Conservation (phyloP, 2,888 invertebrate genomes). For the Polymixis lichenea region DNA sequence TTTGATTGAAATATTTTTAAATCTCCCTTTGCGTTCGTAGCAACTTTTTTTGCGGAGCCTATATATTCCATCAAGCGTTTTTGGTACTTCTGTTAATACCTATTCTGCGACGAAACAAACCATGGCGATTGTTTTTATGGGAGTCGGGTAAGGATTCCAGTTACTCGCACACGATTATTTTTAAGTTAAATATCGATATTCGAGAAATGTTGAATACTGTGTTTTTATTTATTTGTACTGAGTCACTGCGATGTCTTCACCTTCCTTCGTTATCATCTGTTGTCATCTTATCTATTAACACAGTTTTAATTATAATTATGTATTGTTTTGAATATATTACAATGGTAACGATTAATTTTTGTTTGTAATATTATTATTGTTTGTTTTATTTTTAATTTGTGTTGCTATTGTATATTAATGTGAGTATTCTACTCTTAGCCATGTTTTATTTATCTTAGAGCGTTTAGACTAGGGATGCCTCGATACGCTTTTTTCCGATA, state of each 20-base stretch:
- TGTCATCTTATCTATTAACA: constrained; percentile 18
- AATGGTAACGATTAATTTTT: neutral
- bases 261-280: constrained; percentile 9
- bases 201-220: constrained; percentile 9
- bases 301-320: constrained; percentile 17
- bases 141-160: constrained; percentile 42
- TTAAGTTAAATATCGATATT: constrained; percentile 43
- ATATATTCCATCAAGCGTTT: neutral
- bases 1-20: neutral
- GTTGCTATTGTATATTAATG: neutral
- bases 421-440: too few relatives aligned
- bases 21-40: neutral
- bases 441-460: too few relatives aligned
- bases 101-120: neutral
- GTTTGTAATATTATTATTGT: neutral
- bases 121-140: constrained; percentile 61
- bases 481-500: too few relatives aligned
- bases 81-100: constrained; percentile 19
- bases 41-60: neutral
- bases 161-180: constrained; percentile 45
- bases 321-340: neutral
- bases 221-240: constrained; percentile 6
- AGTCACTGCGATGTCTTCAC: constrained; percentile 18
- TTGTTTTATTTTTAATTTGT: neutral
- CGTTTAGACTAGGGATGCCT: too few relatives aligned